These are phyloP conservation scores for Discoglossus pictus DNA, from an alignment of 2,797 vertebrate species.

Conservation along the genomic window DNA sequence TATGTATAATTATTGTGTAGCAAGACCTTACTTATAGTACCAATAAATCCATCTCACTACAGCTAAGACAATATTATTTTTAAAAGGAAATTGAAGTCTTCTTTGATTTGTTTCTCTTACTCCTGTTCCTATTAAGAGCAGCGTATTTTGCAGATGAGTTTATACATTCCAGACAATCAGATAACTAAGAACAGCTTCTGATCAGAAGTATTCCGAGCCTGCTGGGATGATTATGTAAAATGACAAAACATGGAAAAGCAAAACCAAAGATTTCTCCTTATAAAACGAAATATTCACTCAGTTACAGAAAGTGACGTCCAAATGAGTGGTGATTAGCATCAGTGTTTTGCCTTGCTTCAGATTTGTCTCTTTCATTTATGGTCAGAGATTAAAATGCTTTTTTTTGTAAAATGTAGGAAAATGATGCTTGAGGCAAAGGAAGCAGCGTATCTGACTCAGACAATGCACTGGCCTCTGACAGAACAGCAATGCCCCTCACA, in stretches of 20 bases:
- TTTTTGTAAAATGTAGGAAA: neutral
- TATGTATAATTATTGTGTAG: too few relatives aligned
- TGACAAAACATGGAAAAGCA: neutral
- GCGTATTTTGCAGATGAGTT: slow-evolving; percentile 12
- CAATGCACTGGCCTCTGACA: too few relatives aligned
- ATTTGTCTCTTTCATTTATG: slow-evolving; percentile 2
- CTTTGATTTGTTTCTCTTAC: slow-evolving; percentile 29
- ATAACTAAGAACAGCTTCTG: slow-evolving; percentile 33
- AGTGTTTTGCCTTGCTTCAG: slow-evolving; percentile 3
- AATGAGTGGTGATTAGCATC: slow-evolving; percentile 27
- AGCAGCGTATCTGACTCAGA: too few relatives aligned
- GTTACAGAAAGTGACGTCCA: slow-evolving; percentile 24
- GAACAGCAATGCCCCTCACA: too few relatives aligned
- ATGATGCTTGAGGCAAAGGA: too few relatives aligned
- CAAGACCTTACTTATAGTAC: too few relatives aligned
- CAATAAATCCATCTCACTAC: neutral
- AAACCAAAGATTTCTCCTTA: slow-evolving; percentile 11
- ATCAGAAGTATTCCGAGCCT: slow-evolving; percentile 4
- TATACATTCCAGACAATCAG: slow-evolving; percentile 38
- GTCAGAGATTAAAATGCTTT: neutral
- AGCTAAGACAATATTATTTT: slow-evolving; percentile 9
- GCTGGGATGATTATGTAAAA: slow-evolving; percentile 22
- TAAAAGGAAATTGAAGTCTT: slow-evolving; percentile 30
- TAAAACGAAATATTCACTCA: slow-evolving; percentile 17
- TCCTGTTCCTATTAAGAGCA: slow-evolving; percentile 26